Percentiles rank a stretch among this genome's conserved stretches.
Conservation (phyloP, 1,140 invertebrate genomes). For the Caerostris extrusa region DNA sequence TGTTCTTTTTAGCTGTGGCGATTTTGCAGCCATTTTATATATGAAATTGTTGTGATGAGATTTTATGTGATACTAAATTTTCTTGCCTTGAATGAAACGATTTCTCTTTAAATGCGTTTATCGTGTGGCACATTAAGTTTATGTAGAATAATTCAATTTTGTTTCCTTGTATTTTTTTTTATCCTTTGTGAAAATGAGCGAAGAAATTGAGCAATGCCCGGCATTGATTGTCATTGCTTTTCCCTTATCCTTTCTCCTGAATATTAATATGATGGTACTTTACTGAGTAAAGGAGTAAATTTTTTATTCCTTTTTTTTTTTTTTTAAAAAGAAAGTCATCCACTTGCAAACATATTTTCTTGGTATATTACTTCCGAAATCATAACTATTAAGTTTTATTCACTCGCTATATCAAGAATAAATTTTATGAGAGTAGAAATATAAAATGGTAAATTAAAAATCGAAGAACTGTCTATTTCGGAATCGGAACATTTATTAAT, state of each 20-base stretch:
- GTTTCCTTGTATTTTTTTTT: not conserved
- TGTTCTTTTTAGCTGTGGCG: too few species aligned
- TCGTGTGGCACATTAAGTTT: slow-evolving; percentile 50
- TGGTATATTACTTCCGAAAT: not conserved
- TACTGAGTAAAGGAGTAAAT: not conserved
- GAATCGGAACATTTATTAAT: too few species aligned
- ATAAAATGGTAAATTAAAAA: too few species aligned
- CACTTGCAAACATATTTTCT: not conserved
- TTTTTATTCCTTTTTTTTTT: not conserved
- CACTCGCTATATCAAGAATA: too few species aligned
- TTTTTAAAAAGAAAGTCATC: not conserved
- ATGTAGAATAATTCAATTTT: slow-evolving; percentile 52
- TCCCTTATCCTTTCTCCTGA: not conserved
- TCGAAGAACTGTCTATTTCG: too few species aligned
- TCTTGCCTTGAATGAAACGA: too few species aligned
- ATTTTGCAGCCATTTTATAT: too few species aligned
- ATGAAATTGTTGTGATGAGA: too few species aligned
- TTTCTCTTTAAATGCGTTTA: too few species aligned
- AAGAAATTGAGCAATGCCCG: slow-evolving; percentile 7
- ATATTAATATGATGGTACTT: not conserved
- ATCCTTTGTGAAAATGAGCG: not conserved
- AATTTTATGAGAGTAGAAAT: too few species aligned
- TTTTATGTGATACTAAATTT: too few species aligned
- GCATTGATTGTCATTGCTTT: not conserved
- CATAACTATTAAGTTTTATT: not conserved